Percentiles rank a stretch among this genome's conserved stretches.
Evolutionary conservation across 2,888 invertebrate species (phyloP).

Genomic region (Crossocerus cetratus): DNA sequence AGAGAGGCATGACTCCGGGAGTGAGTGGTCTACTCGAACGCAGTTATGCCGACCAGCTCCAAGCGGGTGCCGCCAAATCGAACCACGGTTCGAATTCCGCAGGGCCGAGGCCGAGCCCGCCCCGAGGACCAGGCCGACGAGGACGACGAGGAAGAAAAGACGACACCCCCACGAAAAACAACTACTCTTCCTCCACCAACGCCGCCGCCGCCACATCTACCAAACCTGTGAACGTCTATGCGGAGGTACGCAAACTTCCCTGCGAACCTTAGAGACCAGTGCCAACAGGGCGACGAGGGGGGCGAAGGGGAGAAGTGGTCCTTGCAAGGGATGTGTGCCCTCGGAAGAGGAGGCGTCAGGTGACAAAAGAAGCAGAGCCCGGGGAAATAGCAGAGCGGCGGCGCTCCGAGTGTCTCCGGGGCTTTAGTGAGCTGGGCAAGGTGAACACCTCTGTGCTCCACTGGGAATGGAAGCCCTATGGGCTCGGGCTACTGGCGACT

Average conservation of each 20-base stretch:
- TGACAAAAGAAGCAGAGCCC: background rate
- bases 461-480: too few relatives aligned
- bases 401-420: background rate
- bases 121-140: constrained; percentile 17
- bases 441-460: too few relatives aligned
- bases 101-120: constrained; percentile 44
- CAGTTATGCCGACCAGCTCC: constrained; percentile 74
- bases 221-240: too few relatives aligned
- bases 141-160: constrained; percentile 19
- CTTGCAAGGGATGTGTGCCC: constrained; percentile 38
- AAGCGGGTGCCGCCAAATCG: constrained; percentile 66
- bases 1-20: constrained; percentile 59
- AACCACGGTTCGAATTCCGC: constrained; percentile 62
- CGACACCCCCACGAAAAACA: too few relatives aligned
- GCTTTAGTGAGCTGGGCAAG: too few relatives aligned
- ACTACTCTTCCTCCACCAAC: too few relatives aligned
- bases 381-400: background rate
- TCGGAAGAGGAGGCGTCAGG: constrained; percentile 12
- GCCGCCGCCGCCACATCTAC: too few relatives aligned
- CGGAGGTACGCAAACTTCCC: too few relatives aligned
- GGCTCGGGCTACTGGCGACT: too few relatives aligned
- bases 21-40: constrained; percentile 65
- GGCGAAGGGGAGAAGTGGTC: constrained; percentile 22
- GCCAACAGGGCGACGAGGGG: constrained; percentile 35
- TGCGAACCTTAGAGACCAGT: too few relatives aligned